Evolutionary conservation across 1,140 invertebrate species (phyloP), one percentile per base, ranked within the genome.

Genomic region (Neoseiulus cucumeris): DNA sequence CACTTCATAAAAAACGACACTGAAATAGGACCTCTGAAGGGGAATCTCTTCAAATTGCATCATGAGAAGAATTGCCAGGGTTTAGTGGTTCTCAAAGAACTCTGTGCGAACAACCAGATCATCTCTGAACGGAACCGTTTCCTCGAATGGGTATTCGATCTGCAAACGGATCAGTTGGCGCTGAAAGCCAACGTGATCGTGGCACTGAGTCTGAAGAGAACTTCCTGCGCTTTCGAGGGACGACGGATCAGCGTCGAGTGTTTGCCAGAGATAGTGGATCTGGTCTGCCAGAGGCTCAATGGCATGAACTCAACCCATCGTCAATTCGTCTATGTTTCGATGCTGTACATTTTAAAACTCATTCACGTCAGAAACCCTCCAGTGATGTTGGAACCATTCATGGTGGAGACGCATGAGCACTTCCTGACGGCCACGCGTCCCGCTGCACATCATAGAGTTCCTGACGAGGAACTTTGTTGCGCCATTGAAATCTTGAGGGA

Each of bases 171-270:
- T 25, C 51, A 59, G 1, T 33, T 59, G 22, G 17, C 51, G 51
- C 25, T 59, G n/a, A 59, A 59, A 25, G 51, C 51, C 22, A 59
- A 59, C 51, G 33, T 59, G 14, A 59, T 59, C 22, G 25, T 59
- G 14, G 51, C 51, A 18, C 22, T 59, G 51, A 29, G 51, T 33
- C 51, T 59, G 1, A 59, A 59, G 22, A 12, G 51, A 20, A 59
- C 51, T 12, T 59, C 51, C 17, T 59, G 51, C 22, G 51, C 51
- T 14, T 59, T 59, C 22, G 51, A 33, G 25, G 25, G 25, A 29
- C 25, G 51, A 25, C 25, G 22, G 22, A 1, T 59, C 14, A 59
- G 14, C 14, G 51, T 59, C 14, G 51, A 59, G 33, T 59, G 51
- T 25, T 33, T 59, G 17, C 51, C 51, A 25, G 4, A 25, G 1